Conservation (phyloP, 2,797 vertebrate genomes). For the Hirundo rustica region DNA sequence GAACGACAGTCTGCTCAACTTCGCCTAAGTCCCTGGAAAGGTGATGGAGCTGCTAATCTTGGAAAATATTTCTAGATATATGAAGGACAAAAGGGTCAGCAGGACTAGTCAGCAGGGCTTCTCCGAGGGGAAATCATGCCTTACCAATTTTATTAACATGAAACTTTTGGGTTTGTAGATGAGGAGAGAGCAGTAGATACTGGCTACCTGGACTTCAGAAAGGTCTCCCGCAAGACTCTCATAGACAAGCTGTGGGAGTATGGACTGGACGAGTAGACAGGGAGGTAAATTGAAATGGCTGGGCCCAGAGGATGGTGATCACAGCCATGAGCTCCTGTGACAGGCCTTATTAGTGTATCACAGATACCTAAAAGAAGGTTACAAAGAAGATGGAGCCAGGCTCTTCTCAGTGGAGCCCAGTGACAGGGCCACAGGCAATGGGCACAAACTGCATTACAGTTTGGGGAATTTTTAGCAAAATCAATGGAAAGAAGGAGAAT, state of each 20-base stretch:
- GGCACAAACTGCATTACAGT: background rate
- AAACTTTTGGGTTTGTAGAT: background rate
- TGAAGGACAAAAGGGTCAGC: background rate
- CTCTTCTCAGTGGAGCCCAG: background rate
- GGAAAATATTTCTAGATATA: background rate
- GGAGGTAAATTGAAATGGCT: background rate
- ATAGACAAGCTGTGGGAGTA: background rate
- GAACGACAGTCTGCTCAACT: background rate
- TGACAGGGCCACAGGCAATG: background rate
- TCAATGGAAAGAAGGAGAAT: background rate
- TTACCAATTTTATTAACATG: background rate
- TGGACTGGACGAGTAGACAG: background rate
- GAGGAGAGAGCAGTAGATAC: background rate
- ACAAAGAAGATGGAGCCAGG: background rate
- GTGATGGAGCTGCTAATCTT: background rate
- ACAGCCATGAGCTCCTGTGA: background rate
- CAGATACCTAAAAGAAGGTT: background rate
- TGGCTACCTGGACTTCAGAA: background rate
- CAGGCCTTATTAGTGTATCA: background rate
- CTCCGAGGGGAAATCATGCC: background rate
- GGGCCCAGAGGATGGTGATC: background rate
- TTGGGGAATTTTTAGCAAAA: background rate
- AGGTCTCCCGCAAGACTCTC: background rate
- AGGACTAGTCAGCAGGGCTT: background rate
- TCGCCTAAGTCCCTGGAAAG: background rate